A percentile compares a stretch with the other conserved stretches of the same genome.
These are phyloP conservation scores for Fukomys damarensis DNA, from an alignment of 2,113 vertebrate genomes.

Conservation along the genomic window DNA sequence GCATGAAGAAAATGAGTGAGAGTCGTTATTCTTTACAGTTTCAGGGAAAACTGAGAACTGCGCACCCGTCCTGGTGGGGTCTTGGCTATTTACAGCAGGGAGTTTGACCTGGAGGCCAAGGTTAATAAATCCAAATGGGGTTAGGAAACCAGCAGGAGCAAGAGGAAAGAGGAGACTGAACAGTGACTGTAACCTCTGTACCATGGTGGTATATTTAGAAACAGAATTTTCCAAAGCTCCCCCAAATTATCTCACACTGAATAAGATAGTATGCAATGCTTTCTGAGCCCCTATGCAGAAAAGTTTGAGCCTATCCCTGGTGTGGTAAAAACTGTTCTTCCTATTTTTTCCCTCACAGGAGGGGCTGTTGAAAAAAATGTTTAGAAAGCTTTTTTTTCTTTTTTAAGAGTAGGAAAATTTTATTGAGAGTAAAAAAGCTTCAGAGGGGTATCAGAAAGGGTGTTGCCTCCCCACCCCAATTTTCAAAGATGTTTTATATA, in stretches of 20 bases:
- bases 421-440: no score
- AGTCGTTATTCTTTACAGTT: neutral
- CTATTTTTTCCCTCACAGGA: neutral
- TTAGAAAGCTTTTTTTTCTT: neutral
- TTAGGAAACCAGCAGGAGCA: neutral
- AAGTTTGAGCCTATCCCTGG: neutral
- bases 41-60: neutral
- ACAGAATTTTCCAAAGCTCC: neutral
- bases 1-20: rapidly evolving
- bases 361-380: neutral
- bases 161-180: neutral
- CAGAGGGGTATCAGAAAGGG: no score
- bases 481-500: no score
- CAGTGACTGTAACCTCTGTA: neutral
- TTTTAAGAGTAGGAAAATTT: no score
- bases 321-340: neutral
- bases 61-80: neutral
- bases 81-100: neutral
- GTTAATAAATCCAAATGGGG: neutral
- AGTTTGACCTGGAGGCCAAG: neutral
- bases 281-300: neutral
- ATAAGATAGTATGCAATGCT: rapidly evolving
- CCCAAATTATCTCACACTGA: rapidly evolving
- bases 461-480: no score
- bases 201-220: neutral